Evolutionary conservation across 1,140 invertebrate species (phyloP), one percentile per base, ranked within the genome.

Genomic region (Drosophila virilis): DNA sequence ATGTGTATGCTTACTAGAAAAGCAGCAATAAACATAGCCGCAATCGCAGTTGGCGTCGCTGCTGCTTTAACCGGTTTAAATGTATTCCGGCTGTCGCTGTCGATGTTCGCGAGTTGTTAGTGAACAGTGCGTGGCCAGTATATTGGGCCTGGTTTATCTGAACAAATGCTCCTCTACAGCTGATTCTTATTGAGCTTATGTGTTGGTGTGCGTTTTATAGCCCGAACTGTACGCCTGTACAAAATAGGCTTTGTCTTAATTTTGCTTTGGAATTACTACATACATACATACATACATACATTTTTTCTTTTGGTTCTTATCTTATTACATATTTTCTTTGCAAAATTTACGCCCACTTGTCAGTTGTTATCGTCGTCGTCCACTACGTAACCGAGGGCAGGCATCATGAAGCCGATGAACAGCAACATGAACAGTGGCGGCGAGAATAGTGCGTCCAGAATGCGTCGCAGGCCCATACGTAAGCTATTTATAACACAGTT

Each of bases 381-480:
- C 55, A 60, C 28, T 43, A 46, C 48, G 54, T 54, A 60, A 33
- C 38, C 52, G 67, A 59, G 69, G 54, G 65, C 69, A 82, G 54
- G 65, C 69, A 82, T 55, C 68, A 86, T 86, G 84, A 80, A 86
- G 76, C 64, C 72, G 68, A 77, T 61, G 73, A 74, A 54, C 38
- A 75, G 73, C 75, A 77, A 51, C 51, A 61, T 70, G 55, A 60
- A 86, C 83, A 86, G 79, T 89, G 66, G 83, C 62, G 83, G 73
- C 84, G 77, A 80, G 50, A 83, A 77, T 79, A 89, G 81, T 83
- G 76, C 61, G 17, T 68, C 84, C 74, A 90, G 45, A 66, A 62
- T 90, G 85, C 84, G 84, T 45, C 84, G 84, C 74, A 85, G 84
- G 73, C 84, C 85, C 64, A 89, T 90, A 84, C 80, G 84, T 89